Conservation (phyloP, 2,113 vertebrate genomes). For the Osmerus eperlanus region DNA sequence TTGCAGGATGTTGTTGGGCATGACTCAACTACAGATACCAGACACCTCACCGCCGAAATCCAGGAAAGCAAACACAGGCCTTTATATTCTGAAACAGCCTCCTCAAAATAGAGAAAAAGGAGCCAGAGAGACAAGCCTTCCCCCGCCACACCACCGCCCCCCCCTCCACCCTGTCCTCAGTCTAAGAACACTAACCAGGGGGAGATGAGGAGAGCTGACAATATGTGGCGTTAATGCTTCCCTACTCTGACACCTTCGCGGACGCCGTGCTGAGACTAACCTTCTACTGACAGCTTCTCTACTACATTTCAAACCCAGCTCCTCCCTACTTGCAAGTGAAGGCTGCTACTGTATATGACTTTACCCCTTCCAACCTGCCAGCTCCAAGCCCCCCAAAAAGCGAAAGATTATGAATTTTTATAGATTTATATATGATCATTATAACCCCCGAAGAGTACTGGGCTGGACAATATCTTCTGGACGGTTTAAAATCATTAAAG, state of each 20-base stretch:
- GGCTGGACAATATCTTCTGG: conserved; percentile 63
- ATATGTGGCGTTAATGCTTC: conserved; percentile 29
- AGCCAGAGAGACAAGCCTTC: background rate
- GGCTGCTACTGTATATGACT: conserved; percentile 6
- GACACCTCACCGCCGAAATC: too few relatives aligned
- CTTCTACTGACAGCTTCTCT: conserved; percentile 33
- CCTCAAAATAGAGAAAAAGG: background rate
- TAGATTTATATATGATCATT: conserved; percentile 64
- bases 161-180: conserved; percentile 5
- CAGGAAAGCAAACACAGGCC: too few relatives aligned
- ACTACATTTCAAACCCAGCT: conserved; percentile 39
- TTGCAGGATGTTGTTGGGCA: background rate
- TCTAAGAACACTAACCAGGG: conserved; percentile 29
- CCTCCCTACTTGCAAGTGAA: conserved; percentile 25
- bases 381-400: conserved; percentile 2
- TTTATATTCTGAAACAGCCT: too few relatives aligned
- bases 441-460: conserved; percentile 46
- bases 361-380: too few relatives aligned
- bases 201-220: conserved; percentile 23
- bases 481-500: conserved; percentile 66
- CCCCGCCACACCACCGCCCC: background rate
- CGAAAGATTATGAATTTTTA: background rate
- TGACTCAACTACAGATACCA: conserved; percentile 11
- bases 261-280: conserved; percentile 30
- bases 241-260: conserved; percentile 19